These are phyloP conservation scores for Euleptes europaea DNA, from an alignment of 2,113 vertebrate species.

Conservation along the genomic window DNA sequence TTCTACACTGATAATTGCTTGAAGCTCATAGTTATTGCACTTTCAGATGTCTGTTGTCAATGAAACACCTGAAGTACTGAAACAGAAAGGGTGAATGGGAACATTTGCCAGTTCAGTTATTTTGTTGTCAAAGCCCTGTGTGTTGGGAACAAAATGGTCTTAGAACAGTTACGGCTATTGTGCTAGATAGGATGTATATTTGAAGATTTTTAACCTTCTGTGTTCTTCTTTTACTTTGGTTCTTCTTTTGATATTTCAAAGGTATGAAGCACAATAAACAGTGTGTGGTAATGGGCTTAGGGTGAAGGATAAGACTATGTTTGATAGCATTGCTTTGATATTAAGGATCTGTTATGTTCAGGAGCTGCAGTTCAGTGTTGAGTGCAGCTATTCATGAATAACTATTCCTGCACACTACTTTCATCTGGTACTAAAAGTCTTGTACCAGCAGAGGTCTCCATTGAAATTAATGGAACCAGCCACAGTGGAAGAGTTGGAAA, in stretches of 20 bases:
- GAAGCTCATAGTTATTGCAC: constrained; percentile 43
- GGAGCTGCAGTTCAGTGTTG: background rate
- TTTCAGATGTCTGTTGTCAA: constrained; percentile 18
- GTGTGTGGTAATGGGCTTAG: background rate
- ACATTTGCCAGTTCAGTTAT: constrained; percentile 2
- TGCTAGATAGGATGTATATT: background rate
- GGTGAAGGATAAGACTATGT: constrained; percentile 4
- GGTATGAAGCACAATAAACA: background rate
- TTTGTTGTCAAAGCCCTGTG: background rate
- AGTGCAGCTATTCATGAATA: constrained; percentile 11
- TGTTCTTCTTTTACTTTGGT: background rate
- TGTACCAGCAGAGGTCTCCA: background rate
- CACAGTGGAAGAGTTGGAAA: background rate
- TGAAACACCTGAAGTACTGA: constrained; percentile 1
- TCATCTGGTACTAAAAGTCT: background rate
- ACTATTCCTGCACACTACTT: background rate
- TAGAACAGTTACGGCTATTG: background rate
- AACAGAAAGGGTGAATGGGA: background rate
- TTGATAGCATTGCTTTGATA: constrained; percentile 9
- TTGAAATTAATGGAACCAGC: background rate
- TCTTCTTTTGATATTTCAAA: constrained; percentile 15
- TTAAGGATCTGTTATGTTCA: background rate
- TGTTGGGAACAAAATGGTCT: background rate
- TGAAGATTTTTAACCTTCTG: constrained; percentile 7
- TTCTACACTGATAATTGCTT: constrained; percentile 10